Evolutionary conservation across 2,797 vertebrate species (phyloP), one percentile per base, ranked within the genome.

Genomic region (Coendou prehensilis): DNA sequence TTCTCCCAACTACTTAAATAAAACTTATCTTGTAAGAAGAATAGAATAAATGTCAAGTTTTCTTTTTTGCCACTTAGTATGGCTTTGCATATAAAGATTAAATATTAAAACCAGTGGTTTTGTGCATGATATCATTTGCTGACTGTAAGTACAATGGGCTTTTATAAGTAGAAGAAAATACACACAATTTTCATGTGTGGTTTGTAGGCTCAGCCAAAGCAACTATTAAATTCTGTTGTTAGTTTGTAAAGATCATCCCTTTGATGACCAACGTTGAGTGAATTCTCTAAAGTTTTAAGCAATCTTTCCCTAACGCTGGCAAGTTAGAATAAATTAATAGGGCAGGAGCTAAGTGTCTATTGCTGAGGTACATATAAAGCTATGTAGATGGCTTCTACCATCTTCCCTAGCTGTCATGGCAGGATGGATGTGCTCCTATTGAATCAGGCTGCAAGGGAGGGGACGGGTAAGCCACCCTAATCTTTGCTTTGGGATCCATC

Each of bases 91-190:
- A 37, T 47, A 56, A 90, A 61, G 59, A 41, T 14, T 57, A 30
- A 96, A 30, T 10, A 33, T 90, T 67, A 79, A 93, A 82, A 47
- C 33, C 7, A n/a, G 30, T 52, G 10, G 22, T 78, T 89, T 79
- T 91, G 30, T 52, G n/a, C 15, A 3, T 3, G 9, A 6, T 23
- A 76, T 80, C 37, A 28, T 54, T 76, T 64, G 26, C 30, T 85
- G 37, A 56, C 33, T 69, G 0, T 63, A 78, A 87, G 41, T 82
- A 13, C 20, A 57, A 69, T 20, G 9, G 5, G 2, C 0, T n/a
- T 89, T 76, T 1, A 13, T 37, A 87, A 94, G 37, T 41, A 78
- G n/a, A 28, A 91, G 4, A 95, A 95, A 89, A 67, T 15, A 33
- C 33, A 93, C 67, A n/a, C 6, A 63, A 30, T 81, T 41, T 75